A percentile compares a stretch with the other conserved stretches of the same genome.
Evolutionary conservation across 2,888 invertebrate genomes (phyloP).

Genomic region (Lingula anatina): DNA sequence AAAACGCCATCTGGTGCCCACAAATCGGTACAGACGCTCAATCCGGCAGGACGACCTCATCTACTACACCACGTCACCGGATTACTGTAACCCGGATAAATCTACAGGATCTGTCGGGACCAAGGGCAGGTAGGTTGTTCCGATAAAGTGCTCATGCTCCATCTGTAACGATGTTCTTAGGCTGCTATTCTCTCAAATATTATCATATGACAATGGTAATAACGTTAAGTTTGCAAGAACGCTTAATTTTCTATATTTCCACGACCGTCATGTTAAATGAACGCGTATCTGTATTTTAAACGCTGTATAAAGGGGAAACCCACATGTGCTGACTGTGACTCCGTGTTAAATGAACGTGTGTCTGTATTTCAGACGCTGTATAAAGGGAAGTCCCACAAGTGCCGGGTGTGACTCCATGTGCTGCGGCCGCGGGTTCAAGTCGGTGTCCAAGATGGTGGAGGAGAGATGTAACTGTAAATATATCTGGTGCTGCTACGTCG

Average conservation of each 20-base stretch:
- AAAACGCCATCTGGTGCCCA: constrained; percentile 43
- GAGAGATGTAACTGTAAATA: background rate
- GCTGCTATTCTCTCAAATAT: too few species aligned
- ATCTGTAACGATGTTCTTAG: too few species aligned
- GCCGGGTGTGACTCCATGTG: constrained; percentile 77
- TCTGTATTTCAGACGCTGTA: constrained; percentile 68
- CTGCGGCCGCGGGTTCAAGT: constrained; percentile 68
- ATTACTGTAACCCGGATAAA: constrained; percentile 73
- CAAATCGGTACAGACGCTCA: constrained; percentile 40
- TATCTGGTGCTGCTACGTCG: background rate
- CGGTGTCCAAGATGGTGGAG: background rate
- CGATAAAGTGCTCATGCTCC: background rate
- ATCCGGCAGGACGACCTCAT: constrained; percentile 62
- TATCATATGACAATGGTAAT: too few species aligned
- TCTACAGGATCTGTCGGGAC: constrained; percentile 73
- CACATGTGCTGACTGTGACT: too few species aligned
- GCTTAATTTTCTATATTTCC: too few species aligned
- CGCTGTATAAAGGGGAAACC: too few species aligned
- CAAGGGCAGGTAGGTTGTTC: constrained; percentile 62
- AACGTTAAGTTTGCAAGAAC: too few species aligned
- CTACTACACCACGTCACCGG: constrained; percentile 74
- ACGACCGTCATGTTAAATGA: too few species aligned
- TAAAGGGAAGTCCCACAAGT: constrained; percentile 58
- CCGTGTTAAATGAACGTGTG: too few species aligned
- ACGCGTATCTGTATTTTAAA: too few species aligned